Base-by-base conservation (phyloP, 1,140 invertebrate genomes). In the Armadillidium nasatum region DNA sequence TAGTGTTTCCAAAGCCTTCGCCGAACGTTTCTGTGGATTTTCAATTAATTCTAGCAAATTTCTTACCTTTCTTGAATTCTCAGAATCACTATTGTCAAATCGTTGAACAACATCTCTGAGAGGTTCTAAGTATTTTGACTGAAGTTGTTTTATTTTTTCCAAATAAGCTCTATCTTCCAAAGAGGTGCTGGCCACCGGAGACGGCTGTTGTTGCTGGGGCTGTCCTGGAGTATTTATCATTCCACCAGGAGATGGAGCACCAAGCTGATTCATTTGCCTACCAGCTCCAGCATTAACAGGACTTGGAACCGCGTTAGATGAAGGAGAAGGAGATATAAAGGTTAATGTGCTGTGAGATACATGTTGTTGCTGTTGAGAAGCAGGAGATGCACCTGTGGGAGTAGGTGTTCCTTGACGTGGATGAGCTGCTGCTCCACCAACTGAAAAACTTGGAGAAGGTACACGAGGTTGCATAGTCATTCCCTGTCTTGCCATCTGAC, bases 21-120 rank as follows among this genome's bases (percentile, higher is more conserved):
- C 19, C 4, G 50, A 13, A 82, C 94, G 86, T 85, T 94, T 93
- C 68, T 88, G 89, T 0, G 94, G 93, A 86, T 94, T 95, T 0
- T 93, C 92, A 15, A 98, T 84, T 79, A 97, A 95, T 82, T 96
- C 94, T 13, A 96, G 83, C 0, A 97, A 86, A 78, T 94, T 95
- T 83, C 93, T 95, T 92, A 96, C 94, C 85, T 95, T 95, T 80
- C 90, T 90, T 80, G 93, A 85, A 84, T 94, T 95, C 83, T 94
- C 93, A 70, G 91, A 89, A 85, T 94, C 92, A 85, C 95, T 94
- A 84, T 91, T 94, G 81, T 93, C 92, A 84, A 94, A 91, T 83
- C 90, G 89, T 67, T 90, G 88, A 77, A 97, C 93, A 90, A 96
- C 94, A 81, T 91, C 88, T 69, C 93, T 88, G 0, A 98, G 85